Evolutionary conservation across 1,140 invertebrate species (phyloP).

Genomic region (Sesamia nonagrioides): DNA sequence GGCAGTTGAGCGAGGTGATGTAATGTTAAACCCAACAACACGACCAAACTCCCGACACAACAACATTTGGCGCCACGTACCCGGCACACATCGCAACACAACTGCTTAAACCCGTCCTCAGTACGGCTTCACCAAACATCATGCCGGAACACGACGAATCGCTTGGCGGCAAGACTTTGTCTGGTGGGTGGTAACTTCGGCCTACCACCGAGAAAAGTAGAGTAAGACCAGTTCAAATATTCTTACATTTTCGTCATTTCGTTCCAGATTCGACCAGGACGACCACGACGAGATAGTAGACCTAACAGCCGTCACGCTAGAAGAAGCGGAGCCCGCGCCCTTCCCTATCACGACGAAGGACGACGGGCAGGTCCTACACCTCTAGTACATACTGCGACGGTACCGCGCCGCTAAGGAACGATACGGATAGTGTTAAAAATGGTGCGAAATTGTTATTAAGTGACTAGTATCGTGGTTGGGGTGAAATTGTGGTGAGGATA

Average conservation of each 20-base stretch:
- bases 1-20: too few relatives aligned
- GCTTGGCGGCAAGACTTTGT: too few relatives aligned
- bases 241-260: background rate
- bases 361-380: constrained; percentile 85
- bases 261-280: constrained; percentile 81
- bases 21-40: too few relatives aligned
- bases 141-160: too few relatives aligned
- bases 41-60: too few relatives aligned
- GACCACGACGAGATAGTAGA: constrained; percentile 86
- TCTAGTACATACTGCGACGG: constrained; percentile 82
- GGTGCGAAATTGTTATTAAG: constrained; percentile 21
- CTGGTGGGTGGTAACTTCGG: too few relatives aligned
- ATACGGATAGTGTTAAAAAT: background rate
- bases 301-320: constrained; percentile 82
- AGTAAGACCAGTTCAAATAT: background rate
- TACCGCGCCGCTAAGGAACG: constrained; percentile 83
- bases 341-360: constrained; percentile 74
- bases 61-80: too few relatives aligned
- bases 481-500: background rate
- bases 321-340: constrained; percentile 69
- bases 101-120: too few relatives aligned
- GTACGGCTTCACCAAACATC: too few relatives aligned
- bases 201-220: too few relatives aligned
- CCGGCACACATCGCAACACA: too few relatives aligned
- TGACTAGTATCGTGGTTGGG: background rate